Conservation (phyloP, 2,888 invertebrate species). For the Oxycera nigricornis region DNA sequence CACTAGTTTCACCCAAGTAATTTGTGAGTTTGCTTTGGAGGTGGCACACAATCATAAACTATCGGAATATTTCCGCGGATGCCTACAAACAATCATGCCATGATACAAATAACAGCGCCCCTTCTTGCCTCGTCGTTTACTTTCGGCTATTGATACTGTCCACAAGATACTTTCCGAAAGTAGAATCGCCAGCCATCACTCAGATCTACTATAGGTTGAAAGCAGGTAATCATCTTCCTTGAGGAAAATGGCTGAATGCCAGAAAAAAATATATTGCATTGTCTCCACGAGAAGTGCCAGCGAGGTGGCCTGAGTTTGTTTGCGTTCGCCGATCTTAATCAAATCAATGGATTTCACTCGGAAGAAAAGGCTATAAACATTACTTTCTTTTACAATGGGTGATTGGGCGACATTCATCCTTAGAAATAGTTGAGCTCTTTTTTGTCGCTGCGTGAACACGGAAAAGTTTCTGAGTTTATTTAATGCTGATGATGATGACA, state of each 20-base stretch:
- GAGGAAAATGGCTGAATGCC: background rate
- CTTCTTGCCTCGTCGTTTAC: too few species aligned
- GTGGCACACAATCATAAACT: too few species aligned
- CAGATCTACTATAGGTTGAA: background rate
- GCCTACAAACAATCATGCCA: too few species aligned
- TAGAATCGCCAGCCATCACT: background rate
- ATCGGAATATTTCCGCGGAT: too few species aligned
- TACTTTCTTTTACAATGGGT: background rate
- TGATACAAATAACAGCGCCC: too few species aligned
- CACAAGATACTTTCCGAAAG: background rate
- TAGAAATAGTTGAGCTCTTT: background rate
- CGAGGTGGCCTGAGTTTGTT: background rate
- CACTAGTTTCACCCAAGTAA: too few species aligned
- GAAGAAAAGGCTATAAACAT: background rate
- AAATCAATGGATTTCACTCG: background rate
- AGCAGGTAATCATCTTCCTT: constrained; percentile 10
- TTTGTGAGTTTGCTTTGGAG: too few species aligned
- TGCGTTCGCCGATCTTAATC: background rate
- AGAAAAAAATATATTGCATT: background rate
- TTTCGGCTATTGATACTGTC: constrained; percentile 6
- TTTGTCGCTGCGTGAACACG: background rate
- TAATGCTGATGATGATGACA: background rate
- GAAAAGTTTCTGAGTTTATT: too few species aligned
- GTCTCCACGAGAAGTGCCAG: background rate
- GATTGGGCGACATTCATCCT: constrained; percentile 4